Percentiles rank a stretch among this genome's conserved stretches.
phyloP scores from a whole-genome alignment of 1,140 invertebrate species.

The Halyomorpha halys region DNA sequence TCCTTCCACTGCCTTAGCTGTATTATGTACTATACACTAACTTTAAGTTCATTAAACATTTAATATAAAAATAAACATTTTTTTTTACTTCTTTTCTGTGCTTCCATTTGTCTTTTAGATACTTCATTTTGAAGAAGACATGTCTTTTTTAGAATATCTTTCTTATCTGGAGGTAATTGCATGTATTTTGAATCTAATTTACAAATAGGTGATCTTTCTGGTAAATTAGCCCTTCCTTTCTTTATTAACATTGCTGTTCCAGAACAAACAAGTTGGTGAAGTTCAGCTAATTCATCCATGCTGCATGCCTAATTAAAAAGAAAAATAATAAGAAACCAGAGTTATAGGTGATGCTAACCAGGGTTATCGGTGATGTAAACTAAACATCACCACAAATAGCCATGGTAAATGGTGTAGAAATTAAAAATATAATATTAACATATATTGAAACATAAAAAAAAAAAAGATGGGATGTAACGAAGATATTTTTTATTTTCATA shows the following conservation, averaged over 20 bases:
- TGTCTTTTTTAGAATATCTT: conserved; percentile 18
- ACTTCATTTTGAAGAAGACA: conserved; percentile 20
- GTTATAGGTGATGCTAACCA: too few relatives aligned
- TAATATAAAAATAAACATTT: too few relatives aligned
- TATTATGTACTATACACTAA: too few relatives aligned
- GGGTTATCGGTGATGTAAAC: too few relatives aligned
- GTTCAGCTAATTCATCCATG: conserved; percentile 18
- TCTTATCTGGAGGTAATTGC: conserved; percentile 9
- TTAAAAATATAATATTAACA: too few relatives aligned
- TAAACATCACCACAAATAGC: too few relatives aligned
- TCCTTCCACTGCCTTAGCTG: too few relatives aligned
- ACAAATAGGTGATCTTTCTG: conserved; percentile 12
- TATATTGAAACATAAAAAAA: too few relatives aligned
- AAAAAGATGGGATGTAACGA: too few relatives aligned
- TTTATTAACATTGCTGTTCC: conserved; percentile 11
- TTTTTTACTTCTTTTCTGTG: conserved; percentile 22
- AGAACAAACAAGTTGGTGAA: conserved; percentile 3
- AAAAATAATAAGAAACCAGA: neutral
- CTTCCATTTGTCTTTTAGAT: conserved; percentile 19
- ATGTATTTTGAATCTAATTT: neutral
- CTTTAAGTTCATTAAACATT: too few relatives aligned
- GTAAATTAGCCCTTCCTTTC: conserved; percentile 2
- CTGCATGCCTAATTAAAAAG: neutral
- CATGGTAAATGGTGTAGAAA: too few relatives aligned
- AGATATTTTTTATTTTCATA: too few relatives aligned